Evolutionary conservation across 2,797 vertebrate genomes (phyloP).

Genomic region (Loris lydekkerianus): DNA sequence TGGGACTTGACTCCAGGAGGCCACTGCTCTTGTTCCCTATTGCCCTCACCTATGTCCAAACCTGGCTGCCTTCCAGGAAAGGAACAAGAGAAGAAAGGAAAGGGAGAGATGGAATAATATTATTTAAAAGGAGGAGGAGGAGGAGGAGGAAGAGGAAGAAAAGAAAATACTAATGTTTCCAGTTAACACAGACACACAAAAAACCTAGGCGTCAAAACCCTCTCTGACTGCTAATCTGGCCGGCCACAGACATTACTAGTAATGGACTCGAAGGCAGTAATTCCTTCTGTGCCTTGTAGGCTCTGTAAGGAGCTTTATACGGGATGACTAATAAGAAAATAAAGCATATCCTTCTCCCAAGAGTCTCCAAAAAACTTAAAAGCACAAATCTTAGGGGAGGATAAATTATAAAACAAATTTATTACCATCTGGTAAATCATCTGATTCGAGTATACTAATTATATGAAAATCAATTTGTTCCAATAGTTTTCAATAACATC

Average conservation of each 20-base stretch:
- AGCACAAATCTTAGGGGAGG: background rate
- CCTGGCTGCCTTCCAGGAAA: background rate
- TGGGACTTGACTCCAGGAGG: background rate
- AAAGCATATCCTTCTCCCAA: background rate
- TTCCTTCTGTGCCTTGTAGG: background rate
- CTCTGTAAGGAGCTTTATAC: background rate
- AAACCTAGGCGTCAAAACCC: background rate
- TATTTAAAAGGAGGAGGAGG: background rate
- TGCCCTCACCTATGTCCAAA: background rate
- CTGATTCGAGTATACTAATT: slow-evolving; percentile 80
- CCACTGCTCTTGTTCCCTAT: background rate
- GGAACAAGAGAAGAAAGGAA: background rate
- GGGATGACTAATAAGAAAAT: background rate
- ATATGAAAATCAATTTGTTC: slow-evolving; percentile 63
- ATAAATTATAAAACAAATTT: slow-evolving; percentile 8
- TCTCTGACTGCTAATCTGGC: background rate
- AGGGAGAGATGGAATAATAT: background rate
- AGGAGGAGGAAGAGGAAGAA: background rate
- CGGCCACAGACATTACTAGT: background rate
- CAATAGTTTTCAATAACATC: slow-evolving; percentile 50
- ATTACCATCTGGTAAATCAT: slow-evolving; percentile 73
- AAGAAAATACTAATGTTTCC: background rate
- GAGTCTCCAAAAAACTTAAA: background rate
- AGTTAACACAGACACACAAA: background rate
- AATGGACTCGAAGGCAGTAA: background rate